These are phyloP conservation scores for Myripristis jacobus DNA, from an alignment of 2,797 vertebrate species.

Conservation along the genomic window DNA sequence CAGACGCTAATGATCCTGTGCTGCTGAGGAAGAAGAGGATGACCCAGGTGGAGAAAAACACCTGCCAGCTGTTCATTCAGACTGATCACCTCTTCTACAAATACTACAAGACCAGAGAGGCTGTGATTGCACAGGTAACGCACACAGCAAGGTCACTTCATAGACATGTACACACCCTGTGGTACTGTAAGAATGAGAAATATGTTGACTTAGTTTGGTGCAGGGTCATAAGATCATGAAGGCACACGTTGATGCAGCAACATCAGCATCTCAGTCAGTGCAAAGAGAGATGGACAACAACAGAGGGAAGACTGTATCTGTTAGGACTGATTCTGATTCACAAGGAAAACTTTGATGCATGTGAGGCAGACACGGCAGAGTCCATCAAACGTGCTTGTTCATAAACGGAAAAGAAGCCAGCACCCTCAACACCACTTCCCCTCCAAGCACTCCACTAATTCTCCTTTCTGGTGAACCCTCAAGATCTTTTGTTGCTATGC, in stretches of 20 bases:
- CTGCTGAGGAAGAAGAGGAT: conserved; percentile 92
- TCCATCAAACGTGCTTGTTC: too few relatives aligned
- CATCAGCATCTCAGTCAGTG: conserved; percentile 8
- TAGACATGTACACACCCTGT: not conserved
- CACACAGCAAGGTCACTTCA: conserved; percentile 5
- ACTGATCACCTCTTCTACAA: conserved; percentile 97
- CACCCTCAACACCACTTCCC: too few relatives aligned
- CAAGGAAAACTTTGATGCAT: too few relatives aligned
- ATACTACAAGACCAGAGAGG: conserved; percentile 95
- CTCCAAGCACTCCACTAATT: too few relatives aligned
- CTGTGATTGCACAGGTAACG: conserved; percentile 94
- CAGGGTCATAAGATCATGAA: not conserved
- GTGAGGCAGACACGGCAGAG: too few relatives aligned
- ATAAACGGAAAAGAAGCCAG: too few relatives aligned
- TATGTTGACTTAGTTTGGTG: not conserved
- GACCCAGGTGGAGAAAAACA: conserved; percentile 93
- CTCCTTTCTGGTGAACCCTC: too few relatives aligned
- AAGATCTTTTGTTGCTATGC: too few relatives aligned
- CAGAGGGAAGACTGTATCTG: not conserved
- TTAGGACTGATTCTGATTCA: too few relatives aligned
- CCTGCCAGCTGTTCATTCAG: conserved; percentile 98
- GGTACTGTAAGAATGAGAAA: conserved; percentile 13
- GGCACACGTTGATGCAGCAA: conserved; percentile 4
- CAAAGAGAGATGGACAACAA: not conserved
- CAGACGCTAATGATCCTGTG: conserved; percentile 72